phyloP scores from a whole-genome alignment of 2,888 invertebrate species.

The Eupeodes luniger region DNA sequence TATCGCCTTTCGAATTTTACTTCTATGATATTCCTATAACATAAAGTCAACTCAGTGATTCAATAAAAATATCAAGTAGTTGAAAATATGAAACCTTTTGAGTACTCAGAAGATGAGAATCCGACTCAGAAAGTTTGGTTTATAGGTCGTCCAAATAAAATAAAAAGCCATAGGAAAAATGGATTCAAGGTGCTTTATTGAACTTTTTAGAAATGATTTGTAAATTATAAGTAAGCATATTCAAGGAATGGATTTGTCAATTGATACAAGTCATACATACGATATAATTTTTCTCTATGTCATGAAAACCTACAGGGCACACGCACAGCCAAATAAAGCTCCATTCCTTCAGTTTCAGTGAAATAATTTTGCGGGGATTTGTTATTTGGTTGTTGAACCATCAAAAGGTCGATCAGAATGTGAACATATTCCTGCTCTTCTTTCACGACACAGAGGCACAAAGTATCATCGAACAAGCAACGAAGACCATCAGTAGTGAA shows the following conservation, averaged over 20 bases:
- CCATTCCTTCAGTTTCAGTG: conserved; percentile 21
- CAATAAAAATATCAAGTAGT: too few species aligned
- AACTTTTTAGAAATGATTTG: too few species aligned
- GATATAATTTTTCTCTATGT: background rate
- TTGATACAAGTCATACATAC: background rate
- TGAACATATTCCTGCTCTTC: conserved; percentile 6
- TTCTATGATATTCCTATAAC: background rate
- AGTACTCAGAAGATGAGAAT: too few species aligned
- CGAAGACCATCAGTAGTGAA: background rate
- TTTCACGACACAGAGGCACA: too few species aligned
- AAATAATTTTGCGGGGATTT: conserved; percentile 53
- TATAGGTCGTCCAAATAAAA: background rate
- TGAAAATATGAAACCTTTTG: too few species aligned
- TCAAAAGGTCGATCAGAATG: conserved; percentile 41
- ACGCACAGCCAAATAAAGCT: background rate
- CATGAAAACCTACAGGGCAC: conserved; percentile 6
- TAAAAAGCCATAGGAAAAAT: background rate
- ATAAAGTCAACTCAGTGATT: background rate
- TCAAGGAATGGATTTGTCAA: background rate
- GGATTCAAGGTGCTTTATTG: too few species aligned
- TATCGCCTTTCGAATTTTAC: conserved; percentile 19
- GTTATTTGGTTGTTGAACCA: conserved; percentile 21
- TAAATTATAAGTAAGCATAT: background rate
- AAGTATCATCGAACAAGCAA: background rate
- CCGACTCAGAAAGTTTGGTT: too few species aligned